phyloP scores from a whole-genome alignment of 2,113 vertebrate genomes.

The Sporophila hypoxantha region DNA sequence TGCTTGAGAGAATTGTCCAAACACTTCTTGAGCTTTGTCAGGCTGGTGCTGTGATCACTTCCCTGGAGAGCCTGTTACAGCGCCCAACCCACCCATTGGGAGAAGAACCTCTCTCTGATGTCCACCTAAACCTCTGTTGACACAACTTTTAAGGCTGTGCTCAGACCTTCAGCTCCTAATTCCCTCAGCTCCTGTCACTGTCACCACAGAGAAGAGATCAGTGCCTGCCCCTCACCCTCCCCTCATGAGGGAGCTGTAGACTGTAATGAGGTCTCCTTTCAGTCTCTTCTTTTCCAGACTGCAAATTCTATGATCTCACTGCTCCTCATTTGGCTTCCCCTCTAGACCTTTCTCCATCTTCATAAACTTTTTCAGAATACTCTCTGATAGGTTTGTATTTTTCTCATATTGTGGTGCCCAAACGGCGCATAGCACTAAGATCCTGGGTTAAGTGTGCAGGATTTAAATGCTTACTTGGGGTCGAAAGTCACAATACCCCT shows the following conservation, averaged over 20 bases:
- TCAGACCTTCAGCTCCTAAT: no score
- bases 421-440: not conserved
- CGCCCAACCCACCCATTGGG: not conserved
- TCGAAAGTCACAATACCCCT: not conserved
- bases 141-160: not conserved
- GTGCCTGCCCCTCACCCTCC: not conserved
- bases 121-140: not conserved
- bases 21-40: not conserved
- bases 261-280: not conserved
- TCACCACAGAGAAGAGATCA: not conserved
- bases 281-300: not conserved
- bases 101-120: not conserved
- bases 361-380: not conserved
- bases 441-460: not conserved
- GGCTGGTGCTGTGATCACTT: not conserved
- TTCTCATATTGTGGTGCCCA: not conserved
- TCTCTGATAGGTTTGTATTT: not conserved
- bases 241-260: not conserved
- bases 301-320: not conserved
- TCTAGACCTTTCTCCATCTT: not conserved
- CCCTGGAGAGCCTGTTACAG: not conserved
- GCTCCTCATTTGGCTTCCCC: not conserved
- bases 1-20: not conserved
- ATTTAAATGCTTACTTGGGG: not conserved
- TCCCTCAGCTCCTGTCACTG: not conserved